Conservation (phyloP, 2,797 vertebrate genomes). For the Arremon aurantiirostris region DNA sequence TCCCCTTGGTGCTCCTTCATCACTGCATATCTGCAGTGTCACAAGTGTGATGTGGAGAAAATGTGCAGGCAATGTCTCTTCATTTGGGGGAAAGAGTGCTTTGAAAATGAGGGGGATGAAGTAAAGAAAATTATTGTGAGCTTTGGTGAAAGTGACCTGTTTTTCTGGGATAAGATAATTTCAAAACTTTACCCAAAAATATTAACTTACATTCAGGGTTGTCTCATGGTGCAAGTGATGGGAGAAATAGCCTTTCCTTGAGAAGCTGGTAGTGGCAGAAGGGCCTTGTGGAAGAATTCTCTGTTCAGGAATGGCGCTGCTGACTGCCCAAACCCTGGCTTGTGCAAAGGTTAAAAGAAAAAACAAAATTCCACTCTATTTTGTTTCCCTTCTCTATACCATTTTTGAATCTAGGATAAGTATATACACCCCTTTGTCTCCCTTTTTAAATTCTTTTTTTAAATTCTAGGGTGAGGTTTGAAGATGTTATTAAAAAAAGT, state of each 20-base stretch:
- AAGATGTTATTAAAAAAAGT: too few species aligned
- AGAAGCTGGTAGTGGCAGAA: background rate
- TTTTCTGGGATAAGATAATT: background rate
- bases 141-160: background rate
- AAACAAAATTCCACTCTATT: background rate
- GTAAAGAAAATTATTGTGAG: background rate
- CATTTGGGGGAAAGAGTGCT: background rate
- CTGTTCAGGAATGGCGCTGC: background rate
- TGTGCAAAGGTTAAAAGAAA: background rate
- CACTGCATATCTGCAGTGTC: background rate
- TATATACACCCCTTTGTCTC: rapidly evolving
- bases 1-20: background rate
- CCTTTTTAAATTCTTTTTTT: too few species aligned
- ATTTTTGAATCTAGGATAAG: background rate
- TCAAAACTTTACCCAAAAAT: background rate
- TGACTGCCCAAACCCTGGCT: background rate
- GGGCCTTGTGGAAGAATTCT: too few species aligned
- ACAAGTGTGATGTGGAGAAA: background rate
- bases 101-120: background rate
- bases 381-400: background rate
- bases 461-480: background rate
- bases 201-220: background rate
- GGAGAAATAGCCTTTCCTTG: background rate
- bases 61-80: background rate
- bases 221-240: background rate